A percentile compares a stretch with the other conserved stretches of the same genome.
Conservation (phyloP, 2,888 invertebrate species). For the Conistra vaccinii region DNA sequence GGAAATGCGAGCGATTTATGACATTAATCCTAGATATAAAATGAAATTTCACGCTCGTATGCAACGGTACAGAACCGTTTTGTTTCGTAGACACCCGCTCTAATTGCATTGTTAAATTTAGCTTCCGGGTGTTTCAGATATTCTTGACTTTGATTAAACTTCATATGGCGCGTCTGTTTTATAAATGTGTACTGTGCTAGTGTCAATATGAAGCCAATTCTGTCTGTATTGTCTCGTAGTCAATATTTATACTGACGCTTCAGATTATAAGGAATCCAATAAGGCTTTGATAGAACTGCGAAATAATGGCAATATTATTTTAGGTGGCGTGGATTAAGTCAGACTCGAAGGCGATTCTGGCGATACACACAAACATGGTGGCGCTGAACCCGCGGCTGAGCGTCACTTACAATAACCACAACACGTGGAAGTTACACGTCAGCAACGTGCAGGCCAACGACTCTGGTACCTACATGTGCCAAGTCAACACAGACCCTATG, state of each 20-base stretch:
- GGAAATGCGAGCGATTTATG: conserved; percentile 83
- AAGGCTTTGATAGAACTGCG: conserved; percentile 51
- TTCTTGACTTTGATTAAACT: conserved; percentile 62
- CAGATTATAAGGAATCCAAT: conserved; percentile 62
- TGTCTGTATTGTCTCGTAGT: conserved; percentile 47
- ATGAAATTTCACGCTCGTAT: conserved; percentile 81
- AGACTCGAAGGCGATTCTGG: conserved; percentile 96
- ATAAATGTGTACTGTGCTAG: conserved; percentile 37
- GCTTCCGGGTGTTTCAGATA: conserved; percentile 59
- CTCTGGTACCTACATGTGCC: conserved; percentile 98
- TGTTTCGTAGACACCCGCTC: conserved; percentile 76
- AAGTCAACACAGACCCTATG: conserved; percentile 98
- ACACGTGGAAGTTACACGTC: conserved; percentile 98
- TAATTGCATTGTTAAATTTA: conserved; percentile 81
- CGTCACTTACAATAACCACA: conserved; percentile 97
- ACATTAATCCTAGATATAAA: conserved; percentile 85
- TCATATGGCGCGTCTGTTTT: conserved; percentile 45
- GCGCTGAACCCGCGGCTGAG: conserved; percentile 96
- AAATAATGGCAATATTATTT: conserved; percentile 68
- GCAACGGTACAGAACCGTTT: conserved; percentile 75
- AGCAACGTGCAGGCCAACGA: conserved; percentile 97
- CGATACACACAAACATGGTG: conserved; percentile 97
- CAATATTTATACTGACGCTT: conserved; percentile 59
- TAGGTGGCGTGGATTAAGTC: conserved; percentile 98
- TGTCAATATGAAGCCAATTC: conserved; percentile 54